phyloP scores from a whole-genome alignment of 1,140 invertebrate species.

The Cydia fagiglandana region DNA sequence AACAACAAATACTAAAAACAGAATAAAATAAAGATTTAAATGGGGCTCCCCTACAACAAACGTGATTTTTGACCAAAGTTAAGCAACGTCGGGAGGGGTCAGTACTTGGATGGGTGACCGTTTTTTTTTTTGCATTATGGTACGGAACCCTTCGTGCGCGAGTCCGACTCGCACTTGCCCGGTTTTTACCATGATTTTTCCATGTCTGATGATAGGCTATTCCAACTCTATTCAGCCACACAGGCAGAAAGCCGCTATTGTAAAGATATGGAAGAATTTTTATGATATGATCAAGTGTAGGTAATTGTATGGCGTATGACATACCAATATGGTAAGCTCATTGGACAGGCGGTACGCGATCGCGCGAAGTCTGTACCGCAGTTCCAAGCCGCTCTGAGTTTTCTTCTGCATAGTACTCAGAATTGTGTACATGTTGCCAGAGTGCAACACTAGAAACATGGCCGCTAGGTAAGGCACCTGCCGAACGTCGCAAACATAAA shows the following conservation, averaged over 20 bases:
- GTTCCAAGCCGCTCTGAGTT: slow-evolving; percentile 83
- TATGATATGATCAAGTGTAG: neutral
- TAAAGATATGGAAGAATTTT: slow-evolving; percentile 11
- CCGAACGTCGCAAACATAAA: slow-evolving; percentile 57
- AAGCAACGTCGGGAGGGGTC: too few relatives aligned
- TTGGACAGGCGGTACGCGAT: slow-evolving; percentile 74
- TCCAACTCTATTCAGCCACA: neutral
- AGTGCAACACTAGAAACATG: slow-evolving; percentile 92
- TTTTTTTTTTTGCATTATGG: too few relatives aligned
- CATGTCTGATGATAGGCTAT: neutral
- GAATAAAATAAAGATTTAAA: too few relatives aligned
- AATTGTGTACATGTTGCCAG: slow-evolving; percentile 92
- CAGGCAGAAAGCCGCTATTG: neutral
- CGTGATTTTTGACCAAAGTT: too few relatives aligned
- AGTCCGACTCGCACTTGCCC: too few relatives aligned
- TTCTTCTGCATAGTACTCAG: slow-evolving; percentile 93
- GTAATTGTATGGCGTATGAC: slow-evolving; percentile 42
- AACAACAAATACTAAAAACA: too few relatives aligned
- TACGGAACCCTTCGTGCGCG: too few relatives aligned
- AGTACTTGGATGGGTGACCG: too few relatives aligned
- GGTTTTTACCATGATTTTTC: neutral
- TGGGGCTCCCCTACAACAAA: too few relatives aligned
- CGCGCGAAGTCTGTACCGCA: slow-evolving; percentile 74
- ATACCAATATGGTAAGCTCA: slow-evolving; percentile 71
- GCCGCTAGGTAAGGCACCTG: slow-evolving; percentile 85